These are phyloP conservation scores for Amphipoea oculea DNA, from an alignment of 2,888 invertebrate genomes.

Conservation along the genomic window DNA sequence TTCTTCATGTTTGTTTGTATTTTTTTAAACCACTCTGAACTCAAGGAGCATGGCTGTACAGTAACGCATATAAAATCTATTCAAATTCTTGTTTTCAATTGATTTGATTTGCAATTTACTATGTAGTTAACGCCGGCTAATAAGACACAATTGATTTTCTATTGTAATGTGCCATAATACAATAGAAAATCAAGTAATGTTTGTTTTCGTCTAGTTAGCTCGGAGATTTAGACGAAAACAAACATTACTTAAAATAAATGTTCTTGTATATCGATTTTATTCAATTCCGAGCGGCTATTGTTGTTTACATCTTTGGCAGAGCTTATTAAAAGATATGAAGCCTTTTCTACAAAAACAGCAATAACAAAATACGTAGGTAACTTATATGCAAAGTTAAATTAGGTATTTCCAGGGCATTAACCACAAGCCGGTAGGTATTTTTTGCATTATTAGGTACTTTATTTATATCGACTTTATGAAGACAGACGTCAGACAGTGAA, in stretches of 20 bases:
- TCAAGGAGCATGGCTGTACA: not conserved
- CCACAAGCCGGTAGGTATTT: not conserved
- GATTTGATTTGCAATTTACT: not conserved
- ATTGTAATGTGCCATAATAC: too few species aligned
- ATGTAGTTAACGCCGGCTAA: too few species aligned
- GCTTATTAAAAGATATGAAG: not conserved
- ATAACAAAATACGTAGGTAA: not conserved
- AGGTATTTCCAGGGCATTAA: slow-evolving; percentile 2
- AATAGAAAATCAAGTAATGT: too few species aligned
- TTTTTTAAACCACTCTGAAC: not conserved
- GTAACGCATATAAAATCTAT: not conserved
- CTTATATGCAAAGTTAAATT: not conserved
- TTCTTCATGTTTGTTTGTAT: not conserved
- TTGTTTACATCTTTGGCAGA: too few species aligned
- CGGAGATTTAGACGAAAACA: too few species aligned
- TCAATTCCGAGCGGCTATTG: too few species aligned
- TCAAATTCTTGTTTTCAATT: not conserved
- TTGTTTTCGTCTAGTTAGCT: too few species aligned
- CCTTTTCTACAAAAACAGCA: not conserved
- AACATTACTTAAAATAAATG: too few species aligned
- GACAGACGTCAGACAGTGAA: not conserved
- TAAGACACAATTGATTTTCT: too few species aligned
- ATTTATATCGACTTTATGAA: not conserved
- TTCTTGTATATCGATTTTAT: too few species aligned
- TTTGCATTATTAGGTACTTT: slow-evolving; percentile 13